phyloP scores from a whole-genome alignment of 2,113 vertebrate species.

The Podarcis raffonei region DNA sequence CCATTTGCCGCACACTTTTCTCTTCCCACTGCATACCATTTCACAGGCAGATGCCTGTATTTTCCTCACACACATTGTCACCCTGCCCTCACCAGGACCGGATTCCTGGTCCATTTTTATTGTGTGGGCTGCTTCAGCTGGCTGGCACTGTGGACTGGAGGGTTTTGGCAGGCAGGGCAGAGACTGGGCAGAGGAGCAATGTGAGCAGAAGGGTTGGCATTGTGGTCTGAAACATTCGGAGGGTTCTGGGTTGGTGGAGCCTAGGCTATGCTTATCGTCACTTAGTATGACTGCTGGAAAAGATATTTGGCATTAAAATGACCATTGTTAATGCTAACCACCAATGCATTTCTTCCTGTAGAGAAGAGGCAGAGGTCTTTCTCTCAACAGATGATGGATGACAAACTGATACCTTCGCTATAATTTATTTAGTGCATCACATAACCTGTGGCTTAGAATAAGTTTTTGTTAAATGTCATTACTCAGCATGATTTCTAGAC shows the following conservation, averaged over 20 bases:
- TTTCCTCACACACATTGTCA: no score
- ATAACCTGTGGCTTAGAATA: slow-evolving; percentile 4
- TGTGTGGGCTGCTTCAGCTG: background rate
- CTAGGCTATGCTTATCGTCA: background rate
- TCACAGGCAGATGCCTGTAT: no score
- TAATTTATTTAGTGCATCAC: slow-evolving; percentile 2
- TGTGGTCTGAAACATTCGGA: no score
- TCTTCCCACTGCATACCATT: no score
- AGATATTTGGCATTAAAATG: background rate
- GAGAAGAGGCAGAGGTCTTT: background rate
- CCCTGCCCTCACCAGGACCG: no score
- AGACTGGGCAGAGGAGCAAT: no score
- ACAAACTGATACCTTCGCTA: background rate
- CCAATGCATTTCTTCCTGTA: background rate
- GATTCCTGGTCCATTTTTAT: no score
- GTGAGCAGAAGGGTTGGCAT: no score
- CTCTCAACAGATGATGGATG: background rate
- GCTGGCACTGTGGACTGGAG: background rate
- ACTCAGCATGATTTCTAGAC: background rate
- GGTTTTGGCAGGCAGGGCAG: background rate
- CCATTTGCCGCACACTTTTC: no score
- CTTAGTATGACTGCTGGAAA: background rate
- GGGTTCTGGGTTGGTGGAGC: no score
- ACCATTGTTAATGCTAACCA: background rate
- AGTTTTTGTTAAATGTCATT: slow-evolving; percentile 12